These are phyloP conservation scores for Balaeniceps rex DNA, from an alignment of 2,113 vertebrate genomes.

Conservation along the genomic window DNA sequence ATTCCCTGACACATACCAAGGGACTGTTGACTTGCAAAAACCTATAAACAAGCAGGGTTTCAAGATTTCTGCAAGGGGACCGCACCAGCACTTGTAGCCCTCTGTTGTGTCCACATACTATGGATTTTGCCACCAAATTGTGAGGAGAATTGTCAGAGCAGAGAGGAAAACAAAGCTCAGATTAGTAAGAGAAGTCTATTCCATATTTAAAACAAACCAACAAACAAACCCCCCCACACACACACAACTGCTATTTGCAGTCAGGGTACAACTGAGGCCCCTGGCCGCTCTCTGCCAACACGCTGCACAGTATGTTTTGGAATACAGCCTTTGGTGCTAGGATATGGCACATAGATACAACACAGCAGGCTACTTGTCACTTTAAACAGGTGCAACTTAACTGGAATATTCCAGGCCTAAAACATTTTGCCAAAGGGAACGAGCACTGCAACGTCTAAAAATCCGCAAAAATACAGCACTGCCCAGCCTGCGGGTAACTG, in stretches of 20 bases:
- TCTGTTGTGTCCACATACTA: constrained; percentile 81
- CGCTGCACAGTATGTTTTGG: accelerated
- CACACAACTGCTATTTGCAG: accelerated
- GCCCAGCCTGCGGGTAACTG: accelerated
- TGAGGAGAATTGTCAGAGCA: constrained; percentile 57
- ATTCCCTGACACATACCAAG: constrained; percentile 70
- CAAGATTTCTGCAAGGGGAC: constrained; percentile 80
- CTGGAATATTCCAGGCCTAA: accelerated
- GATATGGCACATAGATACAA: accelerated
- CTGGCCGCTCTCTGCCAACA: not conserved
- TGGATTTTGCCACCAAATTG: constrained; percentile 78
- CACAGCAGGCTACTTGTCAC: accelerated
- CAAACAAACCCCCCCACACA: too few species aligned
- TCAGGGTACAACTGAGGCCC: too few species aligned
- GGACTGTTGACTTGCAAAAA: constrained; percentile 74
- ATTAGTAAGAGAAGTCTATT: not conserved
- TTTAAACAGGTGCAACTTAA: accelerated
- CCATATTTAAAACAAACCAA: not conserved
- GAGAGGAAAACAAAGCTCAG: constrained; percentile 64
- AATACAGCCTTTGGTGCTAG: accelerated
- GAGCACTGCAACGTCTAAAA: too few species aligned
- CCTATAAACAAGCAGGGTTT: constrained; percentile 69
- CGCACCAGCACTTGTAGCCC: constrained; percentile 74
- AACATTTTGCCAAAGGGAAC: accelerated
- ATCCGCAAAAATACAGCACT: accelerated